phyloP scores from a whole-genome alignment of 2,888 invertebrate species.

The Luperina nickerlii region DNA sequence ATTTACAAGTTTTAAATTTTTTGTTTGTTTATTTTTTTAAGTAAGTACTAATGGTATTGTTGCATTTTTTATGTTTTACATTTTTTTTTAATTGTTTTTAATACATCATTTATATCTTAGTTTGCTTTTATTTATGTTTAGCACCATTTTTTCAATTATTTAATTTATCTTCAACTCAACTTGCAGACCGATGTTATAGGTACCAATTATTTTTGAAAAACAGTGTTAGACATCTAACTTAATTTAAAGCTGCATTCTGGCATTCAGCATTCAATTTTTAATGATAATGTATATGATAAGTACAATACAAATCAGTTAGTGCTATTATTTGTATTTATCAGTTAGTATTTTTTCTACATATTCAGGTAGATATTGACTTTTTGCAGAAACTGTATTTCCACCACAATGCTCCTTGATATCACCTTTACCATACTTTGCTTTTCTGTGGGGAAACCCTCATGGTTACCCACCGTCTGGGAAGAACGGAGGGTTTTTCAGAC shows the following conservation, averaged over 20 bases:
- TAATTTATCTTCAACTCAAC: not conserved
- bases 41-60: not conserved
- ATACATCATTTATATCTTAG: not conserved
- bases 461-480: too few relatives aligned
- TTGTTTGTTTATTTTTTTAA: conserved; percentile 1
- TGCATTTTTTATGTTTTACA: conserved; percentile 30
- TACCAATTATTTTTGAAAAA: not conserved
- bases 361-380: not conserved
- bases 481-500: too few relatives aligned
- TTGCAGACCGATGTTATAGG: not conserved
- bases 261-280: too few relatives aligned
- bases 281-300: too few relatives aligned
- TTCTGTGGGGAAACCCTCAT: too few relatives aligned
- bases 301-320: not conserved
- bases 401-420: not conserved
- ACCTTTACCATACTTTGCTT: too few relatives aligned
- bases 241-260: too few relatives aligned
- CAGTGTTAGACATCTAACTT: not conserved
- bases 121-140: not conserved
- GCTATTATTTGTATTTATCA: not conserved
- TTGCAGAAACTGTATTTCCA: not conserved
- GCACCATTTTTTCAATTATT: not conserved
- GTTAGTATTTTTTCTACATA: not conserved
- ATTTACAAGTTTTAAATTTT: conserved; percentile 37
- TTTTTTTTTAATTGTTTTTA: conserved; percentile 34